A percentile compares a stretch with the other conserved stretches of the same genome.
Evolutionary conservation across 2,113 vertebrate species (phyloP).

Genomic region (Hoplias malabaricus): DNA sequence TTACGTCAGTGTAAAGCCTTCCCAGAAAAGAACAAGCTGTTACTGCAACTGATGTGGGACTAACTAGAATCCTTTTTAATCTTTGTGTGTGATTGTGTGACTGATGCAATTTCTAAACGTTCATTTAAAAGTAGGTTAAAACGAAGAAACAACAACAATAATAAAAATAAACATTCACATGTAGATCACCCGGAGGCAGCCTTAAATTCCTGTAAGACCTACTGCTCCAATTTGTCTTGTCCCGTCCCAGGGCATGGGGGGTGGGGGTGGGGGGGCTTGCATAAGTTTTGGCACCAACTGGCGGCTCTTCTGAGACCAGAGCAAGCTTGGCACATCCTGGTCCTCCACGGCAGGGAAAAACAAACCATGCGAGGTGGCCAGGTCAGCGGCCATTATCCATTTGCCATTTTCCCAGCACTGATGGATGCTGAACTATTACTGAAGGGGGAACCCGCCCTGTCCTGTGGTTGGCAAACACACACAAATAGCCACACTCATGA

Average conservation of each 20-base stretch:
- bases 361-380: constrained; percentile 23
- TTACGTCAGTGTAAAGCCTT: too few relatives aligned
- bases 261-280: neutral
- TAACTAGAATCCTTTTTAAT: too few relatives aligned
- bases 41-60: too few relatives aligned
- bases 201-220: neutral
- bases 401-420: constrained; percentile 40
- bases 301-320: constrained; percentile 1
- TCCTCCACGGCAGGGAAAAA: constrained; percentile 24
- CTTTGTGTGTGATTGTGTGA: too few relatives aligned
- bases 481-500: constrained; percentile 26
- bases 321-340: constrained; percentile 28
- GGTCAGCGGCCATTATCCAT: constrained; percentile 47
- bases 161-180: too few relatives aligned
- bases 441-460: constrained; percentile 44
- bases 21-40: too few relatives aligned
- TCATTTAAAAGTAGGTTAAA: too few relatives aligned
- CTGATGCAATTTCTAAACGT: too few relatives aligned
- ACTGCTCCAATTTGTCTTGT: neutral
- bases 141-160: too few relatives aligned
- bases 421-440: constrained; percentile 36
- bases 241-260: neutral
- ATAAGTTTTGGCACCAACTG: neutral
- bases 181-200: neutral
- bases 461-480: constrained; percentile 33